A percentile compares a stretch with the other conserved stretches of the same genome.
Evolutionary conservation across 2,797 vertebrate genomes (phyloP).

Genomic region (Uromys caudimaculatus): DNA sequence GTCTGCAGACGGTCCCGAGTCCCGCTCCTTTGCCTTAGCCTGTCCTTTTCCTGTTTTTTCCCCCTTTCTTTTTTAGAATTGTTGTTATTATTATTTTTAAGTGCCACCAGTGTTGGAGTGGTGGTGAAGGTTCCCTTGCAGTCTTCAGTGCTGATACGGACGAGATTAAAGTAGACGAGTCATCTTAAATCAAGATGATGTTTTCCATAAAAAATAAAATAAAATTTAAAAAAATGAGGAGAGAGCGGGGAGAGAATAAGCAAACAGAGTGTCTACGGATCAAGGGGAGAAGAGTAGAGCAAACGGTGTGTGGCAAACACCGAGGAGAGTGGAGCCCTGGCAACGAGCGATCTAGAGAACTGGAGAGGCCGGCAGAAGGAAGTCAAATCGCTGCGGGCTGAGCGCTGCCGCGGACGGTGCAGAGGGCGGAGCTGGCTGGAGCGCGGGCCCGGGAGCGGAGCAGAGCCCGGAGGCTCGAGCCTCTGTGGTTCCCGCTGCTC

Average conservation of each 20-base stretch:
- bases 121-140: background rate
- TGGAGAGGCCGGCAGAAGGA: conserved; percentile 8
- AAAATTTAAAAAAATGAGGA: background rate
- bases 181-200: conserved; percentile 17
- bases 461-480: background rate
- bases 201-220: background rate
- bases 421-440: background rate
- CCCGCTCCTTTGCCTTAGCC: background rate
- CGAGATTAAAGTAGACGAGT: background rate
- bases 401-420: background rate
- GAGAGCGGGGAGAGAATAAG: background rate
- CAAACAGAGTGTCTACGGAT: background rate
- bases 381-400: background rate
- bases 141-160: conserved; percentile 4
- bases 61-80: background rate
- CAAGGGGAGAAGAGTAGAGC: background rate
- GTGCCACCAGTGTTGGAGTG: background rate
- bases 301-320: background rate
- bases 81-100: background rate
- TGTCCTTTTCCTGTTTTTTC: background rate
- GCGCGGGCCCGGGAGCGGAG: background rate
- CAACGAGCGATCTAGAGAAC: background rate
- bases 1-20: conserved; percentile 12
- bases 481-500: background rate
- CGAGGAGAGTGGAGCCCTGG: background rate